A percentile compares a stretch with the other conserved stretches of the same genome.
Evolutionary conservation across 2,113 vertebrate species (phyloP).

Genomic region (Xiphophorus couchianus): DNA sequence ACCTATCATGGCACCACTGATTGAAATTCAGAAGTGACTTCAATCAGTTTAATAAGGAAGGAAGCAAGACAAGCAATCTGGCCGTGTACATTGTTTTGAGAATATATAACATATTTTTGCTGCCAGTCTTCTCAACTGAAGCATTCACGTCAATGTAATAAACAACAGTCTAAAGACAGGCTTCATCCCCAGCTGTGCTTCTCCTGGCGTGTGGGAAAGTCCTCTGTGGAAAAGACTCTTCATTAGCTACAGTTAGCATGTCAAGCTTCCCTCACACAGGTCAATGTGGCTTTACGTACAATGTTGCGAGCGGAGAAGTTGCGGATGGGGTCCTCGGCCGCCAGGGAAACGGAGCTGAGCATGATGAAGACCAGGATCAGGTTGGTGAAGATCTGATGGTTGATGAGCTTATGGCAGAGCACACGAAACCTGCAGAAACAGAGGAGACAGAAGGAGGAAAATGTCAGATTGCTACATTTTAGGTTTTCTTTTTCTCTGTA

Average conservation of each 20-base stretch:
- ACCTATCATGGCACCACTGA: neutral
- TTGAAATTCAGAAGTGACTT: neutral
- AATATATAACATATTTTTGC: no score
- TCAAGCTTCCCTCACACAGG: neutral
- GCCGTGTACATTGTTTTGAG: neutral
- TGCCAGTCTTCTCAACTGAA: neutral
- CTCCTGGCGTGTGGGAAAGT: neutral
- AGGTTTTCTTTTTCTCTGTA: neutral
- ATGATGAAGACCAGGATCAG: constrained; percentile 99
- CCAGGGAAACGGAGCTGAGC: constrained; percentile 96
- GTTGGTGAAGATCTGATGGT: constrained; percentile 99
- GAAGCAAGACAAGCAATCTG: neutral
- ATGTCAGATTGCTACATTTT: neutral
- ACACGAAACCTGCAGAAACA: constrained; percentile 87
- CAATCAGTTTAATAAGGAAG: neutral
- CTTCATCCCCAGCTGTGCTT: neutral
- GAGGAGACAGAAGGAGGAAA: neutral
- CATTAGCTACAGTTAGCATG: neutral
- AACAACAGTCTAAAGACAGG: neutral
- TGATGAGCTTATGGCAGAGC: constrained; percentile 94
- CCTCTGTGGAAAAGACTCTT: neutral
- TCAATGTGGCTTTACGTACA: constrained; percentile 78
- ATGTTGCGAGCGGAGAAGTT: constrained; percentile 95
- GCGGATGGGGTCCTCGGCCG: constrained; percentile 96
- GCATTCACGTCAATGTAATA: neutral